Evolutionary conservation across 1,140 invertebrate species (phyloP).

Genomic region (Aphelinus certus): DNA sequence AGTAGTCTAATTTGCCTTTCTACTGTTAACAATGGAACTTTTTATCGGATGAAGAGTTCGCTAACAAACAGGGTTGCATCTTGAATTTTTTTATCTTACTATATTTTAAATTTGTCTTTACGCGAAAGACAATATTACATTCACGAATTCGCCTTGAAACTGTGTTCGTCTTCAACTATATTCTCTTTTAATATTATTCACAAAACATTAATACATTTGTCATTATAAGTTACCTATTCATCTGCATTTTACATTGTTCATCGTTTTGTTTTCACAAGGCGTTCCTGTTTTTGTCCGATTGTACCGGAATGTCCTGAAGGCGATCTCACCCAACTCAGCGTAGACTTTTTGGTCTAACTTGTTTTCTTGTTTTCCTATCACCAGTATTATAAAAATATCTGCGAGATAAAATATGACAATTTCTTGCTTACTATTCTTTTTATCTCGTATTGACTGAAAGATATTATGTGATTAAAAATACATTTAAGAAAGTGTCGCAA

Average conservation of each 20-base stretch:
- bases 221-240: slow-evolving; percentile 5
- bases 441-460: slow-evolving; percentile 18
- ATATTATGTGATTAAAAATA: slow-evolving; percentile 25
- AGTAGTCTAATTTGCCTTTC: no score
- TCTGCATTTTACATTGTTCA: slow-evolving; percentile 2
- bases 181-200: slow-evolving; percentile 33
- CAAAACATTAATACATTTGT: slow-evolving; percentile 17
- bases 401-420: slow-evolving; percentile 26
- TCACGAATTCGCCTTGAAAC: slow-evolving; percentile 17
- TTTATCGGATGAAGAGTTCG: slow-evolving; percentile 1
- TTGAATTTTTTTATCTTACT: slow-evolving; percentile 18
- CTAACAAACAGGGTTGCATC: slow-evolving; percentile 13
- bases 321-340: slow-evolving; percentile 21
- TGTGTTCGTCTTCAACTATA: slow-evolving; percentile 9
- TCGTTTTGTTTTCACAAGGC: slow-evolving; percentile 25
- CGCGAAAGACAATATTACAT: slow-evolving; percentile 29
- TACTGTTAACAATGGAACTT: neutral
- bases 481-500: slow-evolving; percentile 1
- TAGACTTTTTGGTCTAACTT: neutral
- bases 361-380: slow-evolving; percentile 4
- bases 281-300: slow-evolving; percentile 4
- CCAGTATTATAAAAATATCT: slow-evolving; percentile 35
- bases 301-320: slow-evolving; percentile 26
- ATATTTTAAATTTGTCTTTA: slow-evolving; percentile 24
- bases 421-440: slow-evolving; percentile 13